These are phyloP conservation scores for Drepana falcataria DNA, from an alignment of 2,888 invertebrate species.

Conservation along the genomic window DNA sequence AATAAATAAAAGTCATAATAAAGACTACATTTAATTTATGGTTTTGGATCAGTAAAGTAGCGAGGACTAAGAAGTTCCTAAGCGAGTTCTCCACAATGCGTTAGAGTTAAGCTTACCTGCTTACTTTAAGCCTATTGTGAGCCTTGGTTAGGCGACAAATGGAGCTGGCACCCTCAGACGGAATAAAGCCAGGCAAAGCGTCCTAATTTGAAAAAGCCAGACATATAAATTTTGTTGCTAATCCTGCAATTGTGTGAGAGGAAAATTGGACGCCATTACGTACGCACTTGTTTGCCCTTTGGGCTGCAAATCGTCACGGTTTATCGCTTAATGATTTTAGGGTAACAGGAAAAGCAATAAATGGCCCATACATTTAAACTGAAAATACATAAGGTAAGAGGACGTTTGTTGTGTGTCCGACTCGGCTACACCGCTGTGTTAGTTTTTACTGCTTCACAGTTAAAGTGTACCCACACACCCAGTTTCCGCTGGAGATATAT, in stretches of 20 bases:
- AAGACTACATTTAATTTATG: background rate
- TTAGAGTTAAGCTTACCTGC: slow-evolving; percentile 1
- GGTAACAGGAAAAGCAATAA: slow-evolving; percentile 30
- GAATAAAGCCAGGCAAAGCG: slow-evolving; percentile 50
- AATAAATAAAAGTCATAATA: background rate
- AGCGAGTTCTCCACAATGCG: slow-evolving; percentile 9
- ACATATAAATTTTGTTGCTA: slow-evolving; percentile 70
- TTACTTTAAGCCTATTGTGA: slow-evolving; percentile 37
- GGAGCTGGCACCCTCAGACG: slow-evolving; percentile 52
- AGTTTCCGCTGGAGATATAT: too few species aligned
- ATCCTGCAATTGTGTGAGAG: slow-evolving; percentile 69
- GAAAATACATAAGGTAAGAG: background rate
- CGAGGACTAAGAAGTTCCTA: background rate
- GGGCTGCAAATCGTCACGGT: slow-evolving; percentile 58
- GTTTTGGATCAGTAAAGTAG: background rate
- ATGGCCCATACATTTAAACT: background rate
- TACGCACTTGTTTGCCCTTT: slow-evolving; percentile 53
- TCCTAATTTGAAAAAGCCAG: slow-evolving; percentile 75
- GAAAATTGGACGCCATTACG: slow-evolving; percentile 67
- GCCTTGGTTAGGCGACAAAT: slow-evolving; percentile 48
- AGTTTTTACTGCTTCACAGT: slow-evolving; percentile 4
- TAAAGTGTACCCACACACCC: too few species aligned
- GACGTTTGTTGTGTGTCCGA: too few species aligned
- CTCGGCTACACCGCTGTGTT: slow-evolving; percentile 28
- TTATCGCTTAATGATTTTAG: slow-evolving; percentile 56